phyloP scores from a whole-genome alignment of 2,888 invertebrate species.

The Trachelus tabidus region DNA sequence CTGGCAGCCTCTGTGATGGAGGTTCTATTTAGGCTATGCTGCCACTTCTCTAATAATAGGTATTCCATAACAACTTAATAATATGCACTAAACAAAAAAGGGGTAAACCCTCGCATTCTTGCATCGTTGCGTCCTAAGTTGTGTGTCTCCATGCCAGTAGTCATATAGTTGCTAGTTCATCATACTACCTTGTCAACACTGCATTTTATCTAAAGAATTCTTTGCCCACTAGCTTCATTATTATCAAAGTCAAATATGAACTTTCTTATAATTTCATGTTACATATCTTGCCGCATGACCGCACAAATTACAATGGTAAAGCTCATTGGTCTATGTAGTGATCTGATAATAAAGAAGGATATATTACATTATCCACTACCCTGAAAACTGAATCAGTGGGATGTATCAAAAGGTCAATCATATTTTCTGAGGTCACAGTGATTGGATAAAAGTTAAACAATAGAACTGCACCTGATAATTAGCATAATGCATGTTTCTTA shows the following conservation, averaged over 20 bases:
- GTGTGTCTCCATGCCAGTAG: background rate
- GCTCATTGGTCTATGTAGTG: background rate
- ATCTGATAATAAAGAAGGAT: background rate
- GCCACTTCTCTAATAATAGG: constrained; percentile 76
- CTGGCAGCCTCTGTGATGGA: constrained; percentile 78
- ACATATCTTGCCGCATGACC: background rate
- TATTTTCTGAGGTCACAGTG: background rate
- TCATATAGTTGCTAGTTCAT: background rate
- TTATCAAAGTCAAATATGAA: background rate
- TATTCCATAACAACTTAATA: constrained; percentile 65
- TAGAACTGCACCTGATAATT: background rate
- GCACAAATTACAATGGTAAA: background rate
- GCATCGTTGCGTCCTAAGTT: background rate
- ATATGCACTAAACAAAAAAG: constrained; percentile 40
- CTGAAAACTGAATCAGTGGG: background rate
- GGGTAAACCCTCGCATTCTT: background rate
- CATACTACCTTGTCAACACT: background rate
- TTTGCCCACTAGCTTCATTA: background rate
- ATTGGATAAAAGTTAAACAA: background rate
- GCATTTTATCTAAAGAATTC: background rate
- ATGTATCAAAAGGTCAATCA: background rate
- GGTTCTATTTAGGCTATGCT: constrained; percentile 78
- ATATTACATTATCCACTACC: background rate
- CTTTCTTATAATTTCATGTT: background rate
- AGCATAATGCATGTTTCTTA: background rate